Percentiles rank a stretch among this genome's conserved stretches.
These are phyloP conservation scores for Caenorhabditis macrosperma DNA, from an alignment of 2,888 invertebrate species.

Conservation along the genomic window DNA sequence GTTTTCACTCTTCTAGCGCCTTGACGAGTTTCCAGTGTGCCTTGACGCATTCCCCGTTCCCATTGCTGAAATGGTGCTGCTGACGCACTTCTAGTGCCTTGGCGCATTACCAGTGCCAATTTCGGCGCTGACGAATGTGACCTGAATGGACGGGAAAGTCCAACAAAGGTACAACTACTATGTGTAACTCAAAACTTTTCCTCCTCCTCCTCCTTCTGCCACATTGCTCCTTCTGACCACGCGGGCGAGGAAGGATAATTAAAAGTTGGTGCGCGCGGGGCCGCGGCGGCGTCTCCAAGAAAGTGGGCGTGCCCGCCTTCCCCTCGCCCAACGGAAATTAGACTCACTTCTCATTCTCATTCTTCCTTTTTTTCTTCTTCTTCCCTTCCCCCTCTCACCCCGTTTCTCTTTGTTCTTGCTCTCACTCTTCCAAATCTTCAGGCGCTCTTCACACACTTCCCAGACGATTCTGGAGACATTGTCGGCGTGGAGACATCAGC, in stretches of 20 bases:
- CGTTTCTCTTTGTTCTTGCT: slow-evolving; percentile 19
- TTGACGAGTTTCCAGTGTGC: too few species aligned
- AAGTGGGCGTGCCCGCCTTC: slow-evolving; percentile 37
- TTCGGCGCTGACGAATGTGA: slow-evolving; percentile 20
- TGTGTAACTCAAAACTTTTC: slow-evolving; percentile 45
- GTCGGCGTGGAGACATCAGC: slow-evolving; percentile 24
- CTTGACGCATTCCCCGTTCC: too few species aligned
- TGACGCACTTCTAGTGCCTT: too few species aligned
- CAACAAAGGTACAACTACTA: neutral
- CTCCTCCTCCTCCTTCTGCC: slow-evolving; percentile 1
- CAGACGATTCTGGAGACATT: slow-evolving; percentile 39
- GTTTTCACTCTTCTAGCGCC: too few species aligned
- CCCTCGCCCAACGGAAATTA: slow-evolving; percentile 33
- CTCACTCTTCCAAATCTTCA: slow-evolving; percentile 19
- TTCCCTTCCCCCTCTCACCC: too few species aligned
- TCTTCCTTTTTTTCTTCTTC: slow-evolving; percentile 14
- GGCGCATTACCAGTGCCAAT: too few species aligned
- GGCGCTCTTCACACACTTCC: neutral
- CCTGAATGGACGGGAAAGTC: slow-evolving; percentile 1
- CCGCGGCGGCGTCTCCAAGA: slow-evolving; percentile 15
- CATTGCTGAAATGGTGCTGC: too few species aligned
- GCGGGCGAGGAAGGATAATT: slow-evolving; percentile 21
- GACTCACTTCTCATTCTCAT: slow-evolving; percentile 51
- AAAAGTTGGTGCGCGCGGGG: slow-evolving; percentile 40
- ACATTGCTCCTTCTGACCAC: slow-evolving; percentile 17